Evolutionary conservation across 2,113 vertebrate genomes (phyloP), one percentile per base, ranked within the genome.

Genomic region (Dendrocopos noguchii): DNA sequence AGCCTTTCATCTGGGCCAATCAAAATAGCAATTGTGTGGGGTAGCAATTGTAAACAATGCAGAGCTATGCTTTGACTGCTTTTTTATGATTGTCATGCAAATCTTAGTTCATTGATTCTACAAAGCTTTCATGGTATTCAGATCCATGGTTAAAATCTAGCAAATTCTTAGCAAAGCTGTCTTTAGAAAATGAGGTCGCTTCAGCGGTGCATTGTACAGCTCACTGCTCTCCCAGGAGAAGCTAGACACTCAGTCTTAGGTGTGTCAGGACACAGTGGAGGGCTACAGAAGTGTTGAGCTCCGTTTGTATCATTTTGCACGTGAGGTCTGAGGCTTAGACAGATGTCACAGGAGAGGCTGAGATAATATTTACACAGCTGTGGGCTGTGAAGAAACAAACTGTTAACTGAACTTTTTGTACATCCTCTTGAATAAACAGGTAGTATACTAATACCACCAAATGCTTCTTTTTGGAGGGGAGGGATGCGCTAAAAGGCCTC

Each of bases 351-450:
- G 83, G 56, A 81, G 52, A 94, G 34, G 29, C 11, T 80, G 46
- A 16, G 20, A 75, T 88, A 96, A 93, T 91, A 94, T 97, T 96
- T 94, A 81, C 53, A 64, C 95, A 96, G 94, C 90, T 95, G 84
- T 77, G 63, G 66, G 42, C 33, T 67, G 66, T 52, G 77, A 77
- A 60, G 79, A 78, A 80, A 72, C 79, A 25, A 73, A 56, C 28
- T 20, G 2, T 68, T 78, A 90, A 39, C 34, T 63, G 57, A 92
- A 91, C 59, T 79, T 95, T 83, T 88, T 56, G 46, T 80, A 47
- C 70, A 75, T 90, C 60, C 24, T 91, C 74, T 78, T 79, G 70
- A 81, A 90, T 87, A 92, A 92, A 88, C 44, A 88, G 80, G 77
- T 92, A 88, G 53, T 55, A 46, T 46, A 29, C 12, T 78, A 86